phyloP scores from a whole-genome alignment of 2,113 vertebrate genomes.

The Anhinga rufa region DNA sequence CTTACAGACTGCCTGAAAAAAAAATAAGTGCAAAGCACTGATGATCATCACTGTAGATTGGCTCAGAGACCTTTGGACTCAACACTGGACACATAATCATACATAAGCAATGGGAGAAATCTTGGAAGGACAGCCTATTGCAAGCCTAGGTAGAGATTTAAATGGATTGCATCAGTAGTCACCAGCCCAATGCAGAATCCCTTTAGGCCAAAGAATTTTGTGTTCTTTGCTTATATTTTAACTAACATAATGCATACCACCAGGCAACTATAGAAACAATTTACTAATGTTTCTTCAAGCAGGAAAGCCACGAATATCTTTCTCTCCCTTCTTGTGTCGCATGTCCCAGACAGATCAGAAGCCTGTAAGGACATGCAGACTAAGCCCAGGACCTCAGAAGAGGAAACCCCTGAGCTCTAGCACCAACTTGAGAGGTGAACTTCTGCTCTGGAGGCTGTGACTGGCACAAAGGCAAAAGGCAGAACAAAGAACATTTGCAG shows the following conservation, averaged over 20 bases:
- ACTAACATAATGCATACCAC: background rate
- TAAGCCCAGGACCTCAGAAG: background rate
- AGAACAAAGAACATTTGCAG: background rate
- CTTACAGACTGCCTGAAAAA: background rate
- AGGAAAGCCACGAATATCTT: background rate
- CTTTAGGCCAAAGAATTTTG: background rate
- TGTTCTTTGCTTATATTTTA: background rate
- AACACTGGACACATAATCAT: rapidly evolving
- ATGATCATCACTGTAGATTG: background rate
- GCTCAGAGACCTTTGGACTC: background rate
- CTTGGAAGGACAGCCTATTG: background rate
- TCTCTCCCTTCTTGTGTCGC: background rate
- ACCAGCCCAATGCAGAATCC: background rate
- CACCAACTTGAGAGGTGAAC: background rate
- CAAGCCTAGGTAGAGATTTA: background rate
- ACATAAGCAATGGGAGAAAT: background rate
- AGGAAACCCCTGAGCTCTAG: background rate
- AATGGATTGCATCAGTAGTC: background rate
- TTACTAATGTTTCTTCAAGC: background rate
- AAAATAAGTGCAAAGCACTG: background rate
- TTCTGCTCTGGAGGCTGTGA: background rate
- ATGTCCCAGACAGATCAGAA: background rate
- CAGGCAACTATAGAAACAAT: background rate
- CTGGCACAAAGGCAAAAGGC: background rate
- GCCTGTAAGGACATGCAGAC: background rate